These are phyloP conservation scores for Phrynocephalus versicolor DNA, from an alignment of 2,113 vertebrate genomes.

Conservation along the genomic window DNA sequence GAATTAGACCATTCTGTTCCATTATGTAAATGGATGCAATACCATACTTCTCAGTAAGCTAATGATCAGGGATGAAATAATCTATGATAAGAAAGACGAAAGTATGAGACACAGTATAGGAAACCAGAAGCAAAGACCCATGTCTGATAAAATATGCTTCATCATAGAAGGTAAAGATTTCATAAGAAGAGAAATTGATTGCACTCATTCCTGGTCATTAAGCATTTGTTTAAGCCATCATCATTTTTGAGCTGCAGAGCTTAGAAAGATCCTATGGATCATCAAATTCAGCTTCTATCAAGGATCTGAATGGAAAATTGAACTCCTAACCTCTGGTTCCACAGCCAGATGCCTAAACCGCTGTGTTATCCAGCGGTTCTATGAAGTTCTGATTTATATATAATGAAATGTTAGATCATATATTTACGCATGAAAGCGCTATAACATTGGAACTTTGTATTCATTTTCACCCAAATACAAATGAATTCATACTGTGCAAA, in stretches of 20 bases:
- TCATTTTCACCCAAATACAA: neutral
- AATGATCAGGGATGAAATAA: constrained; percentile 26
- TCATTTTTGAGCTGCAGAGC: no score
- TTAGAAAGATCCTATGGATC: no score
- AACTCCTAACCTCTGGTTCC: no score
- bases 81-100: neutral
- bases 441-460: neutral
- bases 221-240: no score
- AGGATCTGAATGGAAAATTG: no score
- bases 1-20: neutral
- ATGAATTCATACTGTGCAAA: neutral
- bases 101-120: neutral
- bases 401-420: neutral
- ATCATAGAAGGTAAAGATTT: no score
- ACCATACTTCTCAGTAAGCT: neutral
- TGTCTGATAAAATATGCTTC: neutral
- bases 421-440: neutral
- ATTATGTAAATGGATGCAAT: neutral
- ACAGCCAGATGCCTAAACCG: no score
- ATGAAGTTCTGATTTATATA: no score
- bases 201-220: no score
- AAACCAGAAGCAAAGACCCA: neutral
- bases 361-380: no score
- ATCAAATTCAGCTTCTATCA: no score
- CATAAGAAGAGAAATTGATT: no score